These are phyloP conservation scores for Lypha dubia DNA, from an alignment of 2,888 invertebrate genomes.

Conservation along the genomic window DNA sequence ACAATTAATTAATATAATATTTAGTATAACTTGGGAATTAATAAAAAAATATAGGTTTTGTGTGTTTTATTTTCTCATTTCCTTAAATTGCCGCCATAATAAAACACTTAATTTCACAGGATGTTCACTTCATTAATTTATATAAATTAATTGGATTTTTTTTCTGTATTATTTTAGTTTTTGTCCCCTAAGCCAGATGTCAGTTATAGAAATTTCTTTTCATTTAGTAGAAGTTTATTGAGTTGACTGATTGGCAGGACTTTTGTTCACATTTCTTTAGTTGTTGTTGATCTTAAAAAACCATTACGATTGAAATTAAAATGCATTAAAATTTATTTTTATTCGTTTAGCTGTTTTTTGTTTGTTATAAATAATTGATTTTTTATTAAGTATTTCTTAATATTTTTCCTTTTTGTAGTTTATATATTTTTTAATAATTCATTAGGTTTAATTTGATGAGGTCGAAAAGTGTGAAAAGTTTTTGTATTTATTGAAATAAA, in stretches of 20 bases:
- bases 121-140: constrained; percentile 17
- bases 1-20: too few species aligned
- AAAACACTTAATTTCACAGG: not conserved
- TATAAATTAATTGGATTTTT: not conserved
- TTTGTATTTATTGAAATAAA: constrained; percentile 26
- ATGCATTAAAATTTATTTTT: constrained; percentile 19
- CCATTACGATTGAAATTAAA: constrained; percentile 24
- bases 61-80: not conserved
- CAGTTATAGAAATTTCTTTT: constrained; percentile 15
- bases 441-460: constrained; percentile 24
- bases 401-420: not conserved
- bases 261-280: not conserved
- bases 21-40: too few species aligned
- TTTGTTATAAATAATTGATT: constrained; percentile 21
- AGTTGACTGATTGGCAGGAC: not conserved
- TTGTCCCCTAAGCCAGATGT: not conserved
- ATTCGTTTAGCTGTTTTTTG: too few species aligned
- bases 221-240: not conserved
- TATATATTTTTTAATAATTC: constrained; percentile 26
- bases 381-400: constrained; percentile 15
- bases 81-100: not conserved
- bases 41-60: not conserved
- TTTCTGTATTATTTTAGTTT: not conserved
- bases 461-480: not conserved
- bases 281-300: not conserved